phyloP scores from a whole-genome alignment of 2,888 invertebrate genomes.

The Heliconius hortense region DNA sequence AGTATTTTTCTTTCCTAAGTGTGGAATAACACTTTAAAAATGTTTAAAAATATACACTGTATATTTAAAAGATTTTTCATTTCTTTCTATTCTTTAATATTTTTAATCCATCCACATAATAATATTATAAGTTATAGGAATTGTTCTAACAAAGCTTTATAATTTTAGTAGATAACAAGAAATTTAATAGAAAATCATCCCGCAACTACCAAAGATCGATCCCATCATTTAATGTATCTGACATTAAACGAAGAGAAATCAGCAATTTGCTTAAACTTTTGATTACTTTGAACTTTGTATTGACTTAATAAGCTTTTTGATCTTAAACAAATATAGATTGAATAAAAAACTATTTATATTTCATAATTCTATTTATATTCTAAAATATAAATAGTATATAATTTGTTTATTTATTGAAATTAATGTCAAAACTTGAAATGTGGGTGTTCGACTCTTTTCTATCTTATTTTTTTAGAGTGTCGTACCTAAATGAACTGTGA shows the following conservation, averaged over 20 bases:
- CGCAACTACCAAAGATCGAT: conserved; percentile 2
- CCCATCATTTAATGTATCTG: conserved; percentile 15
- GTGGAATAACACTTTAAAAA: too few species aligned
- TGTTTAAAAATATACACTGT: neutral
- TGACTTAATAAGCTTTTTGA: conserved; percentile 29
- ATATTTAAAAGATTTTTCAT: neutral
- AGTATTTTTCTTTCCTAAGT: too few species aligned
- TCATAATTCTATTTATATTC: neutral
- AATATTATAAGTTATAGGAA: neutral
- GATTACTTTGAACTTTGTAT: conserved; percentile 44
- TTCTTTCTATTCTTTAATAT: too few species aligned
- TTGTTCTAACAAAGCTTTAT: neutral
- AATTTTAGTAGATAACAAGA: neutral
- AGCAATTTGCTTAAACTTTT: conserved; percentile 40
- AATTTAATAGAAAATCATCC: conserved; percentile 5
- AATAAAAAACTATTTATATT: neutral
- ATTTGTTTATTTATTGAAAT: neutral
- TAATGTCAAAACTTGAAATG: neutral
- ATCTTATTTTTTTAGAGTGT: too few species aligned
- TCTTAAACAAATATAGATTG: conserved; percentile 28
- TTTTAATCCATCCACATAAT: too few species aligned
- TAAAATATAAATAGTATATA: neutral
- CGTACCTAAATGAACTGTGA: too few species aligned
- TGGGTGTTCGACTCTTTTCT: too few species aligned
- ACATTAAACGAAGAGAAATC: conserved; percentile 24